Percentiles rank a stretch among this genome's conserved stretches.
Conservation (phyloP, 1,140 invertebrate genomes). For the Drosophila asahinai region DNA sequence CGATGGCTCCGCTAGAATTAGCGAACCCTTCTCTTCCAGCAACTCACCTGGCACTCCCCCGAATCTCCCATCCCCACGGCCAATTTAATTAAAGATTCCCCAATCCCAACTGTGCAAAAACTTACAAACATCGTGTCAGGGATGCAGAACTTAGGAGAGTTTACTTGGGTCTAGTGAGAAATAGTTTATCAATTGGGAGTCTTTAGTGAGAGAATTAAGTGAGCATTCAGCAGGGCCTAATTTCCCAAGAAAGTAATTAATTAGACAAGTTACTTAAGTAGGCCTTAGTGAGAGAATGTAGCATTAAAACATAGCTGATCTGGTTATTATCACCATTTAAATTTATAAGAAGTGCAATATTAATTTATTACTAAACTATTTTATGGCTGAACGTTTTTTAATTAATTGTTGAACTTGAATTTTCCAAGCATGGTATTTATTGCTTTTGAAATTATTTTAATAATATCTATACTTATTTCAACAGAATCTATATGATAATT, state of each 20-base stretch:
- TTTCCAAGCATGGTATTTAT: too few species aligned
- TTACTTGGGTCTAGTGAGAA: neutral
- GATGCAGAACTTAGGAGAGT: neutral
- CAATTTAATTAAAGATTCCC: constrained; percentile 70
- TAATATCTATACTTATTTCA: too few species aligned
- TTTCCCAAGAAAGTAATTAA: neutral
- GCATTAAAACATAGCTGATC: too few species aligned
- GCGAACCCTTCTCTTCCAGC: constrained; percentile 13
- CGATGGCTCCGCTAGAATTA: constrained; percentile 56
- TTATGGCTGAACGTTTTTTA: too few species aligned
- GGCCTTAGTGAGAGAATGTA: too few species aligned
- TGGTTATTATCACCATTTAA: too few species aligned
- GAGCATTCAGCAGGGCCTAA: too few species aligned
- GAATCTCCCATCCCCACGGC: neutral
- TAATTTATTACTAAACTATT: too few species aligned
- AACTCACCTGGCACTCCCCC: constrained; percentile 36
- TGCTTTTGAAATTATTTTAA: too few species aligned
- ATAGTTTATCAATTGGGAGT: neutral
- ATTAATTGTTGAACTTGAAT: too few species aligned
- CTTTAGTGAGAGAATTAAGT: neutral
- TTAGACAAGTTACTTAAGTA: neutral
- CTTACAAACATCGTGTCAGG: neutral
- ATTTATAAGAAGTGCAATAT: too few species aligned
- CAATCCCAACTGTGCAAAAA: constrained; percentile 1
- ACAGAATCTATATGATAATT: too few species aligned